A percentile compares a stretch with the other conserved stretches of the same genome.
Conservation (phyloP, 2,797 vertebrate species). For the Neomorphus geoffroyi region DNA sequence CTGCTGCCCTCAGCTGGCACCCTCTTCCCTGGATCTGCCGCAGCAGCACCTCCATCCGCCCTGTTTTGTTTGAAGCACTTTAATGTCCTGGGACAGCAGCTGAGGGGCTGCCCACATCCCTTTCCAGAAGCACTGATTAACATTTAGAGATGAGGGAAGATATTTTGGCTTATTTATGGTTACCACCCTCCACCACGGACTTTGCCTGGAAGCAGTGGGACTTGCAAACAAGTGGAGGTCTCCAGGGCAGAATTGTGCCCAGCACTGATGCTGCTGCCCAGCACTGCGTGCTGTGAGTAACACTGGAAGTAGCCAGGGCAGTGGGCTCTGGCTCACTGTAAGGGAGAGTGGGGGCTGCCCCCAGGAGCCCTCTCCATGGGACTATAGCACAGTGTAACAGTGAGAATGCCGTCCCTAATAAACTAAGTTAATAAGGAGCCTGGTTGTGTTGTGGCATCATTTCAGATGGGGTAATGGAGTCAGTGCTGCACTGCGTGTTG, state of each 20-base stretch:
- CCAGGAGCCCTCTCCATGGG: not conserved
- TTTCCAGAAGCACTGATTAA: conserved; percentile 60
- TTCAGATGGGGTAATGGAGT: not conserved
- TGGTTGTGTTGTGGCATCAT: not conserved
- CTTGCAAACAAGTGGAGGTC: not conserved
- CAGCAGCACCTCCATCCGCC: not conserved
- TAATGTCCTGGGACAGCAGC: not conserved
- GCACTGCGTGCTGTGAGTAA: not conserved
- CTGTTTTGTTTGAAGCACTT: conserved; percentile 47
- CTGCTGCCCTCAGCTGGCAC: not conserved
- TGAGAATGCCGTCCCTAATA: conserved; percentile 70
- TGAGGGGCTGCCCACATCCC: not conserved
- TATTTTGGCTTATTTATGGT: not conserved
- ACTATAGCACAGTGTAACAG: not conserved
- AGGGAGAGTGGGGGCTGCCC: not conserved
- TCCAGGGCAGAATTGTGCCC: not conserved
- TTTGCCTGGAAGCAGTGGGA: not conserved
- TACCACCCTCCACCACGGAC: not conserved
- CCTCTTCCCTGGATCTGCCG: not conserved
- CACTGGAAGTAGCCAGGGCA: not conserved
- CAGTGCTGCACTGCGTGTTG: not conserved
- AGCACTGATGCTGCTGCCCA: conserved; percentile 36
- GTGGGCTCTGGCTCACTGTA: not conserved
- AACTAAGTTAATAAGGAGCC: conserved; percentile 46
- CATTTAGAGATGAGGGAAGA: not conserved